Conservation (phyloP, 2,113 vertebrate species). For the Xyrauchen texanus region DNA sequence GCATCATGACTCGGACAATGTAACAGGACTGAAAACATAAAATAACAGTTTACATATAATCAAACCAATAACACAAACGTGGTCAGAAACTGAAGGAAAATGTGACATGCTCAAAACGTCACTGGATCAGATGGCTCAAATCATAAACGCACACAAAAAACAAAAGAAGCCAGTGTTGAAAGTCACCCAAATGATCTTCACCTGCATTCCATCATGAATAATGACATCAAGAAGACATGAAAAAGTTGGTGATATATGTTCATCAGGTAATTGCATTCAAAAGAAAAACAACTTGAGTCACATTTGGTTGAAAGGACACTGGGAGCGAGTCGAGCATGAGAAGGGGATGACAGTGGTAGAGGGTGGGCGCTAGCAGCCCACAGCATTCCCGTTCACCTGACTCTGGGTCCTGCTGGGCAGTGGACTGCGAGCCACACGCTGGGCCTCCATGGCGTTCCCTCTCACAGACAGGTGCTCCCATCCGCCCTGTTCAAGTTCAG, state of each 20-base stretch:
- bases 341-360: neutral
- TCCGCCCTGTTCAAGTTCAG: conserved; percentile 78
- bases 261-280: neutral
- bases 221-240: no score
- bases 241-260: no score
- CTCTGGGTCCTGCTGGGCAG: conserved; percentile 49
- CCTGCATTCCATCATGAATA: no score
- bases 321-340: neutral
- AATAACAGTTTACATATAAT: neutral
- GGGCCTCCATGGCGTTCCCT: conserved; percentile 80
- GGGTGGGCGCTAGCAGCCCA: conserved; percentile 63
- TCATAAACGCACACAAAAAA: neutral
- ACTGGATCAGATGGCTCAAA: no score
- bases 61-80: neutral
- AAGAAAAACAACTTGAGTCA: conserved; percentile 21
- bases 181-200: no score
- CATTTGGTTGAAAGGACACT: conserved; percentile 49
- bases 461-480: conserved; percentile 91
- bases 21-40: neutral
- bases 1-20: no score
- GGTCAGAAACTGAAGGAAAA: neutral
- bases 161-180: no score
- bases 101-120: neutral
- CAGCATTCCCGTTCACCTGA: conserved; percentile 68
- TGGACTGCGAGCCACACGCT: conserved; percentile 47